These are phyloP conservation scores for Calameuta pallipes DNA, from an alignment of 2,888 invertebrate species.

Conservation along the genomic window DNA sequence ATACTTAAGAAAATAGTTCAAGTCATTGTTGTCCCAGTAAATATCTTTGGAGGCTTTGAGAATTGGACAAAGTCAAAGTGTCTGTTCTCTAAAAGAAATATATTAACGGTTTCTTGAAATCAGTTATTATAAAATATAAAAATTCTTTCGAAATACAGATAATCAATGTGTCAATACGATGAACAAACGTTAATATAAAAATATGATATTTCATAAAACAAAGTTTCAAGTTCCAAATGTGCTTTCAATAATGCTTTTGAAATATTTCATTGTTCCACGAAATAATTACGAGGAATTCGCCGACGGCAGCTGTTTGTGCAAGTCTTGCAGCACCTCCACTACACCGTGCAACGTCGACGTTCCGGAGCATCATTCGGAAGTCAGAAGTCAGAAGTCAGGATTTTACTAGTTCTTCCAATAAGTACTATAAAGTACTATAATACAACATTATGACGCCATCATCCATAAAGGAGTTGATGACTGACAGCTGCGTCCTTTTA, in stretches of 20 bases:
- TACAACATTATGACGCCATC: slow-evolving; percentile 12
- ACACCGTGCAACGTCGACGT: neutral
- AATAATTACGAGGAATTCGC: slow-evolving; percentile 26
- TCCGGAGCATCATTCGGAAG: neutral
- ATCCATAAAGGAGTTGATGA: slow-evolving; percentile 24
- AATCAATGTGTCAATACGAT: neutral
- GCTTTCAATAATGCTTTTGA: neutral
- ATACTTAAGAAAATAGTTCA: neutral
- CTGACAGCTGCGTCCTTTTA: slow-evolving; percentile 30
- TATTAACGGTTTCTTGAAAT: no score
- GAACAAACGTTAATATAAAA: neutral
- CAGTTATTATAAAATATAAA: no score
- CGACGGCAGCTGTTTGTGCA: slow-evolving; percentile 21
- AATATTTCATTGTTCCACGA: neutral
- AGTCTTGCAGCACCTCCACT: neutral
- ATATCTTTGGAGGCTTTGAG: neutral
- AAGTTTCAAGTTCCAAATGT: neutral
- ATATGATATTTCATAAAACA: neutral
- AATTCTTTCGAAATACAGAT: neutral
- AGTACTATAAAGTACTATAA: neutral
- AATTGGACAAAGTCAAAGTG: neutral
- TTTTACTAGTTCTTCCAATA: neutral
- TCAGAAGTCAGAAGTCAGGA: slow-evolving; percentile 1
- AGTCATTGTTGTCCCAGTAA: neutral
- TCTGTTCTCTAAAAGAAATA: no score